These are phyloP conservation scores for Brachyopa scutellaris DNA, from an alignment of 2,888 invertebrate species.

Conservation along the genomic window DNA sequence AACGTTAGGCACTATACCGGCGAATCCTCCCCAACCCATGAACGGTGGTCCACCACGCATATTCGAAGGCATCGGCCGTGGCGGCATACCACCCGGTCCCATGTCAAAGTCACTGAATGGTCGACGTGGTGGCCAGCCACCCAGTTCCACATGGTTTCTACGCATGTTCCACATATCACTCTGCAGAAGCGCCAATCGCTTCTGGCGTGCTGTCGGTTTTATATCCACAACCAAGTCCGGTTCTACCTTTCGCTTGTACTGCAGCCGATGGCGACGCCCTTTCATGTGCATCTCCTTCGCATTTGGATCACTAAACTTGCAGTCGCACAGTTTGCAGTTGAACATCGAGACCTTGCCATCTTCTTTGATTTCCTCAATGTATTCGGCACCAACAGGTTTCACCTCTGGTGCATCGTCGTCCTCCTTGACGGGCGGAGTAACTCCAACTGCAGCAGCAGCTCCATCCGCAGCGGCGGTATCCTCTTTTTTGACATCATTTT, in stretches of 20 bases:
- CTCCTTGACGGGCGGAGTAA: slow-evolving; percentile 72
- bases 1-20: slow-evolving; percentile 84
- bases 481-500: slow-evolving; percentile 63
- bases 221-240: slow-evolving; percentile 96
- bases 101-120: slow-evolving; percentile 77
- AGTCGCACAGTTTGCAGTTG: slow-evolving; percentile 98
- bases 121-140: slow-evolving; percentile 58
- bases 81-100: slow-evolving; percentile 56
- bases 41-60: slow-evolving; percentile 76
- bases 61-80: slow-evolving; percentile 49
- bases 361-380: slow-evolving; percentile 96
- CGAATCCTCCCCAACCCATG: slow-evolving; percentile 80
- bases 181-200: slow-evolving; percentile 88
- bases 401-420: slow-evolving; percentile 85
- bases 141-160: slow-evolving; percentile 77
- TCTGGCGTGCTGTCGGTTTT: slow-evolving; percentile 92
- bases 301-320: slow-evolving; percentile 98
- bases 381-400: slow-evolving; percentile 95
- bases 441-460: slow-evolving; percentile 3
- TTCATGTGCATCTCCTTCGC: slow-evolving; percentile 99
- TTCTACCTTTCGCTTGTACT: slow-evolving; percentile 94
- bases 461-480: slow-evolving; percentile 12
- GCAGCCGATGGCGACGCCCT: slow-evolving; percentile 95
- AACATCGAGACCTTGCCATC: slow-evolving; percentile 94
- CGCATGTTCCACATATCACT: slow-evolving; percentile 87